phyloP scores from a whole-genome alignment of 2,797 vertebrate genomes.

The Betta splendens region DNA sequence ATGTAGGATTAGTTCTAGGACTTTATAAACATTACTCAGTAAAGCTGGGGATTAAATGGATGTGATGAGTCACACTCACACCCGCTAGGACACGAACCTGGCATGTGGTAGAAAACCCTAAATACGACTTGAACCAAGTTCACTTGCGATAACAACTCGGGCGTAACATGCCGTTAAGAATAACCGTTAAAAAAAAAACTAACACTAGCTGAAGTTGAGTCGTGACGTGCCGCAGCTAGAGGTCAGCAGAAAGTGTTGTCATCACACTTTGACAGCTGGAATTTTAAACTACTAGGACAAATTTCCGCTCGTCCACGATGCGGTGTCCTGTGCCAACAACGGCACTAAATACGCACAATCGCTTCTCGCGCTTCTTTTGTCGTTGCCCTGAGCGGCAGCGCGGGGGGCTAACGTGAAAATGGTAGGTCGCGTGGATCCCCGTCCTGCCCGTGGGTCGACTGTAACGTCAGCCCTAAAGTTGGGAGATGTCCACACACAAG shows the following conservation, averaged over 20 bases:
- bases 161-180: too few relatives aligned
- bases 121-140: too few relatives aligned
- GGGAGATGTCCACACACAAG: conserved; percentile 49
- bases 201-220: background rate
- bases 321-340: background rate
- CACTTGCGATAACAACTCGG: too few relatives aligned
- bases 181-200: background rate
- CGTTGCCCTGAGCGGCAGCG: rapidly evolving
- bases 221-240: background rate
- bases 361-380: rapidly evolving
- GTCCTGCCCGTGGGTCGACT: conserved; percentile 27
- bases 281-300: background rate
- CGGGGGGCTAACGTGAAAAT: background rate
- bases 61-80: background rate
- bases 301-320: background rate
- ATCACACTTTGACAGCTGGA: conserved; percentile 3
- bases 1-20: background rate
- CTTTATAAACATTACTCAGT: too few relatives aligned
- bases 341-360: conserved; percentile 1
- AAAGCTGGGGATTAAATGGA: too few relatives aligned
- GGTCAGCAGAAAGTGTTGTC: conserved; percentile 20
- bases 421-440: background rate
- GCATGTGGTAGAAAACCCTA: too few relatives aligned
- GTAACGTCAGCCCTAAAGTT: conserved; percentile 68
- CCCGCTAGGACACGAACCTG: too few relatives aligned